Evolutionary conservation across 2,113 vertebrate species (phyloP), one percentile per base, ranked within the genome.

Genomic region (Girardinichthys multiradiatus): DNA sequence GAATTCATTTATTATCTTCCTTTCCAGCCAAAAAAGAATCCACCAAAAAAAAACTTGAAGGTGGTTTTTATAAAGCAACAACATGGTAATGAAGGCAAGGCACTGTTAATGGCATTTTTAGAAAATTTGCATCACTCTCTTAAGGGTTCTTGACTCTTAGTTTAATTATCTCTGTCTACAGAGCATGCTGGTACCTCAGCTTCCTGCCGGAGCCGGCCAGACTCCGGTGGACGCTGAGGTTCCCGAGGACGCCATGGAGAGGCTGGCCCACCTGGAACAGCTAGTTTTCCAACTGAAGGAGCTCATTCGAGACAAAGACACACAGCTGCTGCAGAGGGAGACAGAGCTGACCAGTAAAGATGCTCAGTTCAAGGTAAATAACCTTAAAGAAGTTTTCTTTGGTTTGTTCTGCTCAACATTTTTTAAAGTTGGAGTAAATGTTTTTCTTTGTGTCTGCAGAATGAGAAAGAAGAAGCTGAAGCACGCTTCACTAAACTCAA

Each of bases 401-500:
- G n/a, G 35, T 35, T 24, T 54, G 24, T 54, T 54, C 24, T 24
- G 21, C 48, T 35, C 9, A 11, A 10, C 24, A n/a, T 54, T n/a
- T 21, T 54, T 54, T 7, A 54, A n/a, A 33, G 21, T 51, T 54
- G 28, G 33, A 12, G 39, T 57, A 9, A 54, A 54, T 69, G 6
- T 74, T 64, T 61, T 67, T 19, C 64, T 81, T 57, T 31, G 1
- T 57, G 4, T 63, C 76, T 80, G 0, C 88, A 99, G 98, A 95
- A 92, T 51, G 97, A 98, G 59, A 94, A 86, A 69, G 96, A 96
- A 65, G 93, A 95, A 31, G 93, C 95, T 0, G 96, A 98, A 2
- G 94, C 92, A 2, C 97, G 95, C 74, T 95, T 99, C 73, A 93
- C 94, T 85, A 99, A 97, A 71, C 94, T 99, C 35, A 99, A 98